These are phyloP conservation scores for Sander lucioperca DNA, from an alignment of 2,113 vertebrate genomes.

Conservation along the genomic window DNA sequence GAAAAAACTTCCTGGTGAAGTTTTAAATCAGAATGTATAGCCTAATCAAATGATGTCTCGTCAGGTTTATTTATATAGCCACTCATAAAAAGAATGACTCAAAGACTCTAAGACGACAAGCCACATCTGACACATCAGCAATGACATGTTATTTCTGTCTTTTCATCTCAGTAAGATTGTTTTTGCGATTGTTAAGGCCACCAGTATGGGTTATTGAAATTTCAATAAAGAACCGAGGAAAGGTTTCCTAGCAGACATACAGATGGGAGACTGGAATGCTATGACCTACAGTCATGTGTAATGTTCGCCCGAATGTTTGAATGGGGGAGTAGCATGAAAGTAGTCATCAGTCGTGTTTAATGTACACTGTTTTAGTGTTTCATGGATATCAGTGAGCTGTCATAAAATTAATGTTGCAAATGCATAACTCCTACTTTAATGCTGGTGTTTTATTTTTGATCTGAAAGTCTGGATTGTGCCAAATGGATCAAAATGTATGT, in stretches of 20 bases:
- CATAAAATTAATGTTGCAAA: neutral
- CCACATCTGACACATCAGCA: neutral
- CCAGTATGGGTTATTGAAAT: no score
- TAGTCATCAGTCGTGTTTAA: neutral
- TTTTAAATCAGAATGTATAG: constrained; percentile 49
- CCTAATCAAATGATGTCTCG: constrained; percentile 15
- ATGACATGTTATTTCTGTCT: neutral
- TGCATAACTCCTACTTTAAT: neutral
- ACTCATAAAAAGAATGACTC: constrained; percentile 9
- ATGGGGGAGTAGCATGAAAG: neutral
- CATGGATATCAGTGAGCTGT: neutral
- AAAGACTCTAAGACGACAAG: neutral
- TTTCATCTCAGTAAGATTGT: neutral
- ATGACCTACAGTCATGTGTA: no score
- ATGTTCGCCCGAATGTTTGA: no score
- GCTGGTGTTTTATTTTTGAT: no score
- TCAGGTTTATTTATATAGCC: constrained; percentile 36
- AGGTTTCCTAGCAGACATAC: no score
- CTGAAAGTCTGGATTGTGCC: neutral
- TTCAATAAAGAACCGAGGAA: no score
- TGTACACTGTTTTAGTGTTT: neutral
- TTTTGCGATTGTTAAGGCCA: no score
- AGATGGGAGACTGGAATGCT: no score
- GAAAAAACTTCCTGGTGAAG: constrained; percentile 58
- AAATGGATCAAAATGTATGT: neutral